Base-by-base conservation (phyloP, 2,113 vertebrate genomes). In the Triplophysa tibetana region DNA sequence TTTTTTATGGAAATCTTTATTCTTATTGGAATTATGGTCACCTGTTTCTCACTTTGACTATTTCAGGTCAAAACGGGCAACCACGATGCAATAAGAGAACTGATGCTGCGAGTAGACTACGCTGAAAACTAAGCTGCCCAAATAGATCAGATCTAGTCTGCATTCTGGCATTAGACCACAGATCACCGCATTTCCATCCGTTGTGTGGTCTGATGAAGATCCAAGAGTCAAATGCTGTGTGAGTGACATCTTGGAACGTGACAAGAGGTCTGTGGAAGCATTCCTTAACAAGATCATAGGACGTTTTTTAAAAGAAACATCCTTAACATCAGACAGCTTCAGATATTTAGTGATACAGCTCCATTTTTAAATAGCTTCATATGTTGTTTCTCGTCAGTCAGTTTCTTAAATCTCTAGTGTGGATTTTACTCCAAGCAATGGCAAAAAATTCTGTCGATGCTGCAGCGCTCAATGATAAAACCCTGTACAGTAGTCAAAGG, bases 161-260 rank as follows among this genome's bases (percentile, higher is more conserved):
- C 10, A 66, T 4, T 19, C 64, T 66, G 63, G 33, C 63, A 66
- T n/a, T 6, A 63, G 24, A 63, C 33, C 33, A n/a, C 29, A n/a
- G 63, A 11, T 65, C 33, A 65, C 33, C 2, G 19, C 17, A 19
- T 67, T 67, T 12, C 33, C 38, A 10, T 67, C n/a, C 6, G 64
- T 67, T 43, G 17, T 67, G 33, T 67, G 64, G 64, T 67, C 64
- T 67, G 38, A 67, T 43, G 38, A 33, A 66, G 64, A 43, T 58
- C 54, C 8, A 58, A 12, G 54, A 58, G 54, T 58, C 54, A 58
- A 10, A 58, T 6, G n/a, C 1, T 16, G 9, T 21, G 19, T 58
- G 54, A 58, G 54, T 3, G 54, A 58, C 54, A 21, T 8, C 54
- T 58, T 58, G 54, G 54, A 58, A 58, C 5, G 1, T 58, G 54